Evolutionary conservation across 2,888 invertebrate species (phyloP).

Genomic region (Cheilosia impressa): DNA sequence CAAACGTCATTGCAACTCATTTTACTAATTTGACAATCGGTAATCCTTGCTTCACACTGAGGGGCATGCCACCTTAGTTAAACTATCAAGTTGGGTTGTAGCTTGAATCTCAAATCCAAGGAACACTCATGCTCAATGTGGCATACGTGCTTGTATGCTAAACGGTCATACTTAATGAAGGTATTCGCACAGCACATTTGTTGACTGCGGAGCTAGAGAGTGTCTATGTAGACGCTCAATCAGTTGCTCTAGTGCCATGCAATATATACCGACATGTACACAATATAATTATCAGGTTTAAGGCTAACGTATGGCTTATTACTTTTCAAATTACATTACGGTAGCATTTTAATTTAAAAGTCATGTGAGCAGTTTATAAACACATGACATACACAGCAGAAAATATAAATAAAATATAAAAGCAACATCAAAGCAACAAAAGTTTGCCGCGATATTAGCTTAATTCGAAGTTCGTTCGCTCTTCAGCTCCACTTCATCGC

Average conservation of each 20-base stretch:
- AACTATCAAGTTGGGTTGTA: slow-evolving; percentile 58
- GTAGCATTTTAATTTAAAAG: slow-evolving; percentile 54
- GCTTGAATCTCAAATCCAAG: slow-evolving; percentile 40
- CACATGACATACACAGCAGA: not conserved
- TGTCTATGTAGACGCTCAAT: slow-evolving; percentile 24
- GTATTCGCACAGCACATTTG: slow-evolving; percentile 31
- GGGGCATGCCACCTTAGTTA: slow-evolving; percentile 65
- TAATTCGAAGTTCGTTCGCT: slow-evolving; percentile 40
- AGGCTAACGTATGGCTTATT: slow-evolving; percentile 61
- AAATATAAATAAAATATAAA: slow-evolving; percentile 6
- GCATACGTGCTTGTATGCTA: slow-evolving; percentile 43
- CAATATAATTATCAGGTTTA: slow-evolving; percentile 68
- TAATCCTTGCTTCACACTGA: not conserved
- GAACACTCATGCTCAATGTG: slow-evolving; percentile 48
- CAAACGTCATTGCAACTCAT: too few relatives aligned
- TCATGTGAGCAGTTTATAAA: slow-evolving; percentile 35
- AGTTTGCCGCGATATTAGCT: slow-evolving; percentile 38
- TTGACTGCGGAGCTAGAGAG: not conserved
- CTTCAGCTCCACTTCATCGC: slow-evolving; percentile 15
- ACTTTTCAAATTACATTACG: slow-evolving; percentile 58
- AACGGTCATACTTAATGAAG: slow-evolving; percentile 25
- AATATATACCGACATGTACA: slow-evolving; percentile 12
- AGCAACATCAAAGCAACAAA: slow-evolving; percentile 10
- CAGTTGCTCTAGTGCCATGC: slow-evolving; percentile 25
- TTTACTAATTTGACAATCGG: too few relatives aligned